Evolutionary conservation across 1,140 invertebrate species (phyloP).

Genomic region (Drosophila mayri): DNA sequence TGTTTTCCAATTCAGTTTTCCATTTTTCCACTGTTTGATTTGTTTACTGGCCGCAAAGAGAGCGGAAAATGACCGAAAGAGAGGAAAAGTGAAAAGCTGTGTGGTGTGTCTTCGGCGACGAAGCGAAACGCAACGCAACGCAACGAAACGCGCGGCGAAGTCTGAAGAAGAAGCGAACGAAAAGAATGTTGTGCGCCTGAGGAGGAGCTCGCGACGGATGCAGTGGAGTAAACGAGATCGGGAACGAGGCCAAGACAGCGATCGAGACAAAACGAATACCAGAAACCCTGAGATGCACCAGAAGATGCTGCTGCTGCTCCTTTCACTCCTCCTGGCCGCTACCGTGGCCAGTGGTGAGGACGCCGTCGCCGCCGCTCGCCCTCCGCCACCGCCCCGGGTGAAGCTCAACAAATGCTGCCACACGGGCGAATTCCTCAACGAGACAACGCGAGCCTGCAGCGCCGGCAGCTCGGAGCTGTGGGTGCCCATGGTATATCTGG

Average conservation of each 20-base stretch:
- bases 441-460: constrained; percentile 57
- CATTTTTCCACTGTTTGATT: constrained; percentile 20
- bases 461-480: constrained; percentile 68
- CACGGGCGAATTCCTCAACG: constrained; percentile 72
- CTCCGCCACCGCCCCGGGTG: constrained; percentile 57
- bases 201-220: constrained; percentile 6
- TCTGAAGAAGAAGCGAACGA: neutral
- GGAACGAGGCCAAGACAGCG: constrained; percentile 1
- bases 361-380: constrained; percentile 6
- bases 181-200: constrained; percentile 10
- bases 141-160: neutral
- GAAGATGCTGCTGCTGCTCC: neutral
- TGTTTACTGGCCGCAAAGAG: constrained; percentile 24
- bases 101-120: constrained; percentile 13
- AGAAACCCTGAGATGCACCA: constrained; percentile 9
- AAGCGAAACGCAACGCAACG: constrained; percentile 28
- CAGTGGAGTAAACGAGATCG: constrained; percentile 20
- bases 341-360: neutral
- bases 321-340: neutral
- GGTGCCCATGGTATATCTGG: constrained; percentile 74
- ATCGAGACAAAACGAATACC: neutral
- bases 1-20: constrained; percentile 3
- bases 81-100: constrained; percentile 42
- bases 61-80: constrained; percentile 20
- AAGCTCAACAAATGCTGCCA: constrained; percentile 83